Evolutionary conservation across 2,113 vertebrate genomes (phyloP).

Genomic region (Pseudois nayaur): DNA sequence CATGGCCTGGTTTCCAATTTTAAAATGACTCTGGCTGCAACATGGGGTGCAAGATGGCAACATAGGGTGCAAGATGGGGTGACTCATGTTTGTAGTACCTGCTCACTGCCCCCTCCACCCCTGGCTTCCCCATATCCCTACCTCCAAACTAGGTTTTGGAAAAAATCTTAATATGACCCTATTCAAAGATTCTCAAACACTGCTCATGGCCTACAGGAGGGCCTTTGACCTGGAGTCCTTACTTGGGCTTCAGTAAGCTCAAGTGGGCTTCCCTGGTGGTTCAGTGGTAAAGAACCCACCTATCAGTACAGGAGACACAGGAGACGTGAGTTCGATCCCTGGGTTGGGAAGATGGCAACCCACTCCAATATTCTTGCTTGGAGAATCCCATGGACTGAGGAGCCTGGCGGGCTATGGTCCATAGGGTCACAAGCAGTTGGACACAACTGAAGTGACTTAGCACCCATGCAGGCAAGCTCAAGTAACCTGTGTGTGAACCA

Average conservation of each 20-base stretch:
- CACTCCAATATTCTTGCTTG: background rate
- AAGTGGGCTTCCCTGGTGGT: background rate
- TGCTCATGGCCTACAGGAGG: background rate
- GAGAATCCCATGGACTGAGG: background rate
- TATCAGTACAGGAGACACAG: background rate
- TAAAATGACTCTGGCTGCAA: background rate
- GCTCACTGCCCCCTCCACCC: no score
- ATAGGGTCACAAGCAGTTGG: background rate
- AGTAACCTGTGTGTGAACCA: background rate
- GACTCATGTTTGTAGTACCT: background rate
- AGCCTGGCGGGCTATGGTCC: background rate
- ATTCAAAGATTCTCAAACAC: background rate
- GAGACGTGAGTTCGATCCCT: fast-evolving
- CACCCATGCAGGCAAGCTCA: background rate
- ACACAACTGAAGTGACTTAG: background rate
- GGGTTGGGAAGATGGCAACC: background rate
- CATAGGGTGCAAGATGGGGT: background rate
- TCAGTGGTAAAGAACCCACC: background rate
- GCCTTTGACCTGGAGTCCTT: background rate
- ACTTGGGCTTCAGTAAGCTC: background rate
- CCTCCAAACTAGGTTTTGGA: background rate
- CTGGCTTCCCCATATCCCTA: background rate
- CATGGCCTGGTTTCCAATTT: background rate
- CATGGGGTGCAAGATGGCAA: background rate
- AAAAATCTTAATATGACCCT: background rate